Conservation (phyloP, 2,888 invertebrate genomes). For the Rhagonycha fulva region DNA sequence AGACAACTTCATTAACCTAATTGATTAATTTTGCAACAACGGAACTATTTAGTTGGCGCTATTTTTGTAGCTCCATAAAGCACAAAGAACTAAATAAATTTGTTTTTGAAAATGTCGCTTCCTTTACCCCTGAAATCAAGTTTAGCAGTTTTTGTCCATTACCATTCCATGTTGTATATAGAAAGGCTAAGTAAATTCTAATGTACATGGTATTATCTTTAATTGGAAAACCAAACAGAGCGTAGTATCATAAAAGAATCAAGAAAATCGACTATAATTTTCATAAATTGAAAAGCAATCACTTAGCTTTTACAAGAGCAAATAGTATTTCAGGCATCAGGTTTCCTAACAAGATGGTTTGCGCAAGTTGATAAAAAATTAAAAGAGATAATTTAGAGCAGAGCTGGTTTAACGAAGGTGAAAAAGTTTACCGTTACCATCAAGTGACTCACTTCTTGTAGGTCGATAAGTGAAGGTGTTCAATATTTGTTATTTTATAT, state of each 20-base stretch:
- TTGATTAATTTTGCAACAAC: slow-evolving; percentile 1
- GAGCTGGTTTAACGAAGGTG: not conserved
- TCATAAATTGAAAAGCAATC: not conserved
- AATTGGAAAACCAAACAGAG: not conserved
- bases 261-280: not conserved
- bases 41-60: not conserved
- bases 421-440: slow-evolving; percentile 4
- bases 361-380: not conserved
- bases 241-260: not conserved
- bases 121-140: not conserved
- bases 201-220: not conserved
- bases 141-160: not conserved
- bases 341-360: not conserved
- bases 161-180: not conserved
- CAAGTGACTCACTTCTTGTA: slow-evolving; percentile 2
- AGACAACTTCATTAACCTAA: slow-evolving; percentile 2
- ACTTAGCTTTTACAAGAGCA: not conserved
- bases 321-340: not conserved
- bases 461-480: slow-evolving; percentile 2
- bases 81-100: not conserved
- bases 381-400: slow-evolving; percentile 5
- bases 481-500: not conserved
- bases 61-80: not conserved
- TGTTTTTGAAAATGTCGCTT: not conserved
- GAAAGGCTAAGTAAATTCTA: not conserved